Evolutionary conservation across 2,797 vertebrate species (phyloP).

Genomic region (Anolis apletophallus): DNA sequence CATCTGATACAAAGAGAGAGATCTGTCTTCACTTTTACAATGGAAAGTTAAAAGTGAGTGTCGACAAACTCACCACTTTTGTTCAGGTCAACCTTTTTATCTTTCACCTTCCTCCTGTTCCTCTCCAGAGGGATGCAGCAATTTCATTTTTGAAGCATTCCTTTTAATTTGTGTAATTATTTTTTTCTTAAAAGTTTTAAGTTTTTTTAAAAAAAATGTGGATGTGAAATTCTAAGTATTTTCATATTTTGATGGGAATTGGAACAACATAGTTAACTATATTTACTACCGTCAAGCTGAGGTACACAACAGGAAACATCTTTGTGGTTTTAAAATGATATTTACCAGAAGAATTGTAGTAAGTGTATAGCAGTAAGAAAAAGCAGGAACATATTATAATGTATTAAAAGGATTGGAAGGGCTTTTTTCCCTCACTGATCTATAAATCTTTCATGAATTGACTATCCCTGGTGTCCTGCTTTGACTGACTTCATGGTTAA

Average conservation of each 20-base stretch:
- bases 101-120: not conserved
- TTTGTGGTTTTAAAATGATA: not conserved
- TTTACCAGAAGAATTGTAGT: not conserved
- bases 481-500: not conserved
- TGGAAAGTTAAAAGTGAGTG: slow-evolving; percentile 16
- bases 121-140: not conserved
- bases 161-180: not conserved
- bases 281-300: not conserved
- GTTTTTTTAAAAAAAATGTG: not conserved
- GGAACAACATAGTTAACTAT: not conserved
- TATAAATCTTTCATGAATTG: not conserved
- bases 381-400: not conserved
- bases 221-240: not conserved
- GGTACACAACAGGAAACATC: not conserved
- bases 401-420: not conserved
- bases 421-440: not conserved
- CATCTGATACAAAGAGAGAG: slow-evolving; percentile 36
- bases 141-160: slow-evolving; percentile 7
- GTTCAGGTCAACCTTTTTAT: slow-evolving; percentile 24
- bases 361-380: not conserved
- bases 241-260: not conserved
- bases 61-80: slow-evolving; percentile 4
- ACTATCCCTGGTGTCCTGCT: not conserved
- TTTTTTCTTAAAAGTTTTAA: not conserved
- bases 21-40: slow-evolving; percentile 28